phyloP scores from a whole-genome alignment of 1,140 invertebrate species.

The Atta colombica region DNA sequence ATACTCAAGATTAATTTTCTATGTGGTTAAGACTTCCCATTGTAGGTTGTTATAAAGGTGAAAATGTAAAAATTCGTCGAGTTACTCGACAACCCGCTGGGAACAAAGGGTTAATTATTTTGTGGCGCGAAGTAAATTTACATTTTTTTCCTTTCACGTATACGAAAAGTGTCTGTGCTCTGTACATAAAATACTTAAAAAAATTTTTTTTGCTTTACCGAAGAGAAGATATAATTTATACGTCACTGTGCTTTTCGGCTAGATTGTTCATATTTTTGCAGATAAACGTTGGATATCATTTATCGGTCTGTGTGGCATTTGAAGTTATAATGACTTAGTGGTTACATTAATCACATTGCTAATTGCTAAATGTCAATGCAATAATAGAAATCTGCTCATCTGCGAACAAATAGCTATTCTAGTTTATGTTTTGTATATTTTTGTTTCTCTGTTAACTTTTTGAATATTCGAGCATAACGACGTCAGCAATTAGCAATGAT shows the following conservation, averaged over 20 bases:
- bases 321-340: slow-evolving; percentile 4
- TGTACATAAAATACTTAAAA: slow-evolving; percentile 15
- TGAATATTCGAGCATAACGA: slow-evolving; percentile 7
- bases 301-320: neutral
- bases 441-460: slow-evolving; percentile 1
- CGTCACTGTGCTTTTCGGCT: neutral
- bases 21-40: slow-evolving; percentile 3
- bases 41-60: slow-evolving; percentile 10
- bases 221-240: slow-evolving; percentile 29
- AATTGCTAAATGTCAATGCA: neutral
- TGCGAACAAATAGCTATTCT: neutral
- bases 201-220: neutral
- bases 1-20: slow-evolving; percentile 8
- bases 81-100: neutral
- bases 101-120: slow-evolving; percentile 57
- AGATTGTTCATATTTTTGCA: neutral
- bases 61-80: slow-evolving; percentile 36
- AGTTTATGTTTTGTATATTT: neutral
- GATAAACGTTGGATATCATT: slow-evolving; percentile 8
- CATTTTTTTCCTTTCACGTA: slow-evolving; percentile 31
- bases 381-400: neutral
- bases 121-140: slow-evolving; percentile 29
- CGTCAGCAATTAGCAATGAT: slow-evolving; percentile 48
- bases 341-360: neutral
- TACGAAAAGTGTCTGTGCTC: slow-evolving; percentile 7